Evolutionary conservation across 1,140 invertebrate species (phyloP).

Genomic region (Bombyx mori): DNA sequence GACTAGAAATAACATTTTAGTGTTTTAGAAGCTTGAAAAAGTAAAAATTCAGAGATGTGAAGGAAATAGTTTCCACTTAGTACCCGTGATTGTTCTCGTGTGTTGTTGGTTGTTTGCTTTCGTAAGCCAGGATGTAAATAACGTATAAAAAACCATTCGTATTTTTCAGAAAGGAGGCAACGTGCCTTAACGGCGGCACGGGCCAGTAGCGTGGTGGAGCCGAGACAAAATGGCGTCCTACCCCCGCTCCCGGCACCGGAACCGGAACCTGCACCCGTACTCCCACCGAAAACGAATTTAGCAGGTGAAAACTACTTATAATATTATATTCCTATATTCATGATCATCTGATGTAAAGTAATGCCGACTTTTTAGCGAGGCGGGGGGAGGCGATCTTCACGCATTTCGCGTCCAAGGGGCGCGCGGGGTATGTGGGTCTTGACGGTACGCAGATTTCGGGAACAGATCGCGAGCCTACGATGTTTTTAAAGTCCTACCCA

Average conservation of each 20-base stretch:
- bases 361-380: too few species aligned
- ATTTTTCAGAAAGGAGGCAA: slow-evolving; percentile 34
- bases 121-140: neutral
- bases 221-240: slow-evolving; percentile 28
- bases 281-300: slow-evolving; percentile 24
- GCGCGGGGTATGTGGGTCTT: too few species aligned
- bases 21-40: too few species aligned
- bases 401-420: too few species aligned
- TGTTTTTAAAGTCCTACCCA: too few species aligned
- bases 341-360: too few species aligned
- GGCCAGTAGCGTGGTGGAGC: slow-evolving; percentile 24
- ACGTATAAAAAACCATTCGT: neutral
- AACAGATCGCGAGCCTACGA: too few species aligned
- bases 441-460: too few species aligned
- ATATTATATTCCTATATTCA: neutral
- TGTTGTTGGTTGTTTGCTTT: neutral
- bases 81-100: neutral
- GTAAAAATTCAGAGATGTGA: too few species aligned
- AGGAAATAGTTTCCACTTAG: too few species aligned
- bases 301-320: slow-evolving; percentile 10
- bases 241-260: slow-evolving; percentile 24
- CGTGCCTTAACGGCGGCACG: slow-evolving; percentile 35
- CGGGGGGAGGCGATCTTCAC: too few species aligned
- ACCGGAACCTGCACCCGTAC: slow-evolving; percentile 21
- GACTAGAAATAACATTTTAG: too few species aligned